Evolutionary conservation across 2,797 vertebrate genomes (phyloP).

Genomic region (Oryzias dopingdopingensis): DNA sequence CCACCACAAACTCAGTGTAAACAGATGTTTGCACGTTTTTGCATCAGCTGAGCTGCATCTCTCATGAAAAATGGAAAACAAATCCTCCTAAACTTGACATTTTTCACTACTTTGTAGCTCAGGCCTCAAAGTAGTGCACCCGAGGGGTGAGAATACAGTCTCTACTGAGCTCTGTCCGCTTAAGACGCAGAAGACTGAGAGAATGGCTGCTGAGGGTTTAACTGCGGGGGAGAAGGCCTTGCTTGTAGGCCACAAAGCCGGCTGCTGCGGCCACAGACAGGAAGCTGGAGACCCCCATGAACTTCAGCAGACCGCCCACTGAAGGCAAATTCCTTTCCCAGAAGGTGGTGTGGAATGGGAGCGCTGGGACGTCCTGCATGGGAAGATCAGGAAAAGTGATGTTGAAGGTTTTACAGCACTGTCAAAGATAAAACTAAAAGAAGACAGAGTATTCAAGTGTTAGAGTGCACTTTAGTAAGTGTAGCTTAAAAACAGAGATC

Average conservation of each 20-base stretch:
- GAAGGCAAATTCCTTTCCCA: conserved; percentile 93
- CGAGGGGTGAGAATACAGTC: conserved; percentile 22
- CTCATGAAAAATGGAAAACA: conserved; percentile 1
- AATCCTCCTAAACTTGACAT: background rate
- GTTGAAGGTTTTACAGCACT: background rate
- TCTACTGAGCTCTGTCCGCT: conserved; percentile 17
- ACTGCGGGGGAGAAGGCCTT: conserved; percentile 73
- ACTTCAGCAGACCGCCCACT: conserved; percentile 83
- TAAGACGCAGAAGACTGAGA: conserved; percentile 22
- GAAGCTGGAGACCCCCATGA: conserved; percentile 82
- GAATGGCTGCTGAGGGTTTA: conserved; percentile 36
- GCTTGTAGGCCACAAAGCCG: conserved; percentile 83
- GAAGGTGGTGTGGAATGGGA: conserved; percentile 85
- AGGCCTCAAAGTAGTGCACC: conserved; percentile 28
- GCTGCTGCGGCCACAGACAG: conserved; percentile 73
- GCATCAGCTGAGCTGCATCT: conserved; percentile 31
- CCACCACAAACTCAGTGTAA: background rate
- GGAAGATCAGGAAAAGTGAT: background rate
- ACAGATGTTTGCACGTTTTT: conserved; percentile 20
- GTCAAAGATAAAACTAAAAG: background rate
- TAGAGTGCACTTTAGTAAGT: no score
- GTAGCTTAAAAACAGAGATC: no score
- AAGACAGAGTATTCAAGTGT: no score
- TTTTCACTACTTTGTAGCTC: conserved; percentile 18
- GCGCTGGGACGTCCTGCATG: conserved; percentile 84